Conservation (phyloP, 2,888 invertebrate species). For the Ligdia adustata region DNA sequence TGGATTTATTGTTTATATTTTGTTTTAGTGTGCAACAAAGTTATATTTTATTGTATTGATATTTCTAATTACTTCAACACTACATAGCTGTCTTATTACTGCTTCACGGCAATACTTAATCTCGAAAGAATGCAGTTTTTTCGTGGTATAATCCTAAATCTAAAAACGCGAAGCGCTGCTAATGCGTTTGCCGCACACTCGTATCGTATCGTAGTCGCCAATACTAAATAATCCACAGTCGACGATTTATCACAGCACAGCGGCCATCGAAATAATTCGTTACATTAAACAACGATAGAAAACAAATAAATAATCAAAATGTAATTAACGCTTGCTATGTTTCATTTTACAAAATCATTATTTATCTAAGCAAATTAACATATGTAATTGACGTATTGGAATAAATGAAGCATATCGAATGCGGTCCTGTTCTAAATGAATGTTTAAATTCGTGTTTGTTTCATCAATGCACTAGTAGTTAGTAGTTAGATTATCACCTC, state of each 20-base stretch:
- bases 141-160: no score
- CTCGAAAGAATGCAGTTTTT: no score
- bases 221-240: neutral
- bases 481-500: neutral
- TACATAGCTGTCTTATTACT: no score
- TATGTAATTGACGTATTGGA: conserved; percentile 8
- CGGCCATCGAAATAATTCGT: conserved; percentile 11
- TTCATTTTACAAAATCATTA: conserved; percentile 15
- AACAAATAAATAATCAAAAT: conserved; percentile 23
- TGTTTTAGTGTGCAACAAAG: no score
- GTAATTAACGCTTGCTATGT: conserved; percentile 6
- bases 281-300: conserved; percentile 13
- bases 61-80: no score
- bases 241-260: conserved; percentile 18
- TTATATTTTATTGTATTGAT: no score
- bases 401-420: conserved; percentile 5
- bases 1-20: no score
- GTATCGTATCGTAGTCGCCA: neutral
- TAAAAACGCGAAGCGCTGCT: no score
- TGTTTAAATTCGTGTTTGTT: conserved; percentile 9
- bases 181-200: no score
- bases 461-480: neutral
- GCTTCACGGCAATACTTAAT: no score
- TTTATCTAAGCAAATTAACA: conserved; percentile 12
- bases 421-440: conserved; percentile 8